These are phyloP conservation scores for Callocephalon fimbriatum DNA, from an alignment of 2,113 vertebrate species.

Conservation along the genomic window DNA sequence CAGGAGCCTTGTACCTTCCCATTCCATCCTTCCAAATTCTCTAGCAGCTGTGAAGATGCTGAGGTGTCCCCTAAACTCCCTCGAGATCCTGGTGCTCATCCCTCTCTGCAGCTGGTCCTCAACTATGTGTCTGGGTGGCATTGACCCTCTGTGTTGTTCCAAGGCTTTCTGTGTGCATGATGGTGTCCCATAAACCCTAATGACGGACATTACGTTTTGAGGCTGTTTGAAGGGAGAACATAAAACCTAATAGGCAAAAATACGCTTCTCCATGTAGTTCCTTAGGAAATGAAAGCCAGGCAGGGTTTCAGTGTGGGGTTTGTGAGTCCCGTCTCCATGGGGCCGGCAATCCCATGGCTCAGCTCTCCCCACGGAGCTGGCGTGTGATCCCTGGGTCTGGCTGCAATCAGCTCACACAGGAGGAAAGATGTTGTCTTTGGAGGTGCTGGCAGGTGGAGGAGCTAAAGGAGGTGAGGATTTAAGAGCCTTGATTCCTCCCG, in stretches of 20 bases:
- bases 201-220: not conserved
- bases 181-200: not conserved
- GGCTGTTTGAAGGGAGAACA: not conserved
- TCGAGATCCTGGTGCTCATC: not conserved
- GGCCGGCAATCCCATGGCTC: not conserved
- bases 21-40: not conserved
- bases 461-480: conserved; percentile 61
- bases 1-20: not conserved
- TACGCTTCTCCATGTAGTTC: not conserved
- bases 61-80: not conserved
- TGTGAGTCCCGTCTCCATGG: rapidly evolving
- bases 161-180: rapidly evolving
- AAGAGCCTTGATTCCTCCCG: conserved; percentile 37
- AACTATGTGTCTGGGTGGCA: rapidly evolving
- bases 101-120: not conserved
- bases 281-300: not conserved
- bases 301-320: not conserved
- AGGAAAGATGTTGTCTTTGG: not conserved
- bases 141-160: not conserved
- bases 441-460: conserved; percentile 11
- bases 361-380: not conserved
- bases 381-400: not conserved
- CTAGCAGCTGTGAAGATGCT: not conserved
- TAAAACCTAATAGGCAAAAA: conserved; percentile 4
- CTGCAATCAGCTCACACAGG: not conserved